Evolutionary conservation across 1,140 invertebrate genomes (phyloP).

Genomic region (Neodiprion lecontei): DNA sequence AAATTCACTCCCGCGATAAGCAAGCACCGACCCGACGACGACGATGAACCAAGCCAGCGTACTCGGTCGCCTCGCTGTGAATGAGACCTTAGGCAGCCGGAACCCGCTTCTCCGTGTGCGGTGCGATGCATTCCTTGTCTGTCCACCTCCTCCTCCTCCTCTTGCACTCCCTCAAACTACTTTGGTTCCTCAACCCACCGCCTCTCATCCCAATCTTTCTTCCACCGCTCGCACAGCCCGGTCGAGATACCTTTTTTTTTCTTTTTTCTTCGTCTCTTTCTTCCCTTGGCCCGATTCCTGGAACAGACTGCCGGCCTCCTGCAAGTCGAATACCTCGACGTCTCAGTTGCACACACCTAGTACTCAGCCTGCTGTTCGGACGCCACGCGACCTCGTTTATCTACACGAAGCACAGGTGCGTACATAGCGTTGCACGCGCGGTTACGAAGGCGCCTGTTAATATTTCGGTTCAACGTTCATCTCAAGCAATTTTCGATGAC

Average conservation of each 20-base stretch:
- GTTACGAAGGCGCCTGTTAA: no score
- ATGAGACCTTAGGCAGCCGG: conserved; percentile 35
- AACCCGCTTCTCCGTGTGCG: conserved; percentile 36
- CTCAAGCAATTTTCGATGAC: no score
- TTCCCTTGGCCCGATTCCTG: conserved; percentile 32
- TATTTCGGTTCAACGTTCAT: no score
- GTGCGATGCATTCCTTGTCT: conserved; percentile 40
- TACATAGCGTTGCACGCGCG: no score
- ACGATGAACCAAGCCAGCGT: no score
- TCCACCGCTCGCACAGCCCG: background rate
- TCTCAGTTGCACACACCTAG: background rate
- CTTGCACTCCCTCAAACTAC: background rate
- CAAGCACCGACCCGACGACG: background rate
- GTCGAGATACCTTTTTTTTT: conserved; percentile 14
- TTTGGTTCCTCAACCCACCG: background rate
- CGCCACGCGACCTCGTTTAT: background rate
- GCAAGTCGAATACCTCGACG: conserved; percentile 24
- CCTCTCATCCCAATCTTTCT: background rate
- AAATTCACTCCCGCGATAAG: background rate
- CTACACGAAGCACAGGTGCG: background rate
- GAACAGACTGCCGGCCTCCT: conserved; percentile 29
- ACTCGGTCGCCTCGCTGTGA: conserved; percentile 27
- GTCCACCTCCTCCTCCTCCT: conserved; percentile 12
- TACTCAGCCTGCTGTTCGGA: background rate
- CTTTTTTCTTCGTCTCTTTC: conserved; percentile 31